These are phyloP conservation scores for Drosophila biarmipes DNA, from an alignment of 1,140 invertebrate genomes.

Conservation along the genomic window DNA sequence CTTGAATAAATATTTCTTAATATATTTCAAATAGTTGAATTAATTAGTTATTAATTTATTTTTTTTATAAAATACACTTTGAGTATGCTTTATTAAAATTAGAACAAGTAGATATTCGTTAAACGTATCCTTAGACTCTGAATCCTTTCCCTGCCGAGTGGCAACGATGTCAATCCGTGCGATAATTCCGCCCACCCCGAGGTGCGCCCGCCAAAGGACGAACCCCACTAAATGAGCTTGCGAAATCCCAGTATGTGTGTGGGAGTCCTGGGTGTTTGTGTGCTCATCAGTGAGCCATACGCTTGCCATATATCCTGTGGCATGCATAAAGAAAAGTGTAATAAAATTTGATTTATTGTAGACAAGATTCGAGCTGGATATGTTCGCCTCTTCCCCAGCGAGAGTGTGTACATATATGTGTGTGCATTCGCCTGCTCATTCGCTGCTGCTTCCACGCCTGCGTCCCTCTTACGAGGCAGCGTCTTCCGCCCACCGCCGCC, in stretches of 20 bases:
- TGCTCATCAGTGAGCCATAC: slow-evolving; percentile 79
- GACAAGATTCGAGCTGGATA: slow-evolving; percentile 84
- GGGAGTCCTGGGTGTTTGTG: slow-evolving; percentile 48
- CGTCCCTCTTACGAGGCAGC: slow-evolving; percentile 47
- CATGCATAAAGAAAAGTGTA: slow-evolving; percentile 84
- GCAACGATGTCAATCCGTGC: slow-evolving; percentile 33
- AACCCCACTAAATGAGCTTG: slow-evolving; percentile 42
- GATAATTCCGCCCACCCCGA: slow-evolving; percentile 23
- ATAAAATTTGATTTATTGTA: slow-evolving; percentile 84
- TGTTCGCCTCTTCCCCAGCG: slow-evolving; percentile 44
- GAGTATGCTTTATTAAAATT: too few relatives aligned
- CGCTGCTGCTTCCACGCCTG: slow-evolving; percentile 76
- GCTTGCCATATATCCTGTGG: slow-evolving; percentile 81
- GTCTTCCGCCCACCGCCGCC: slow-evolving; percentile 36
- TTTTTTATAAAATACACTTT: too few relatives aligned
- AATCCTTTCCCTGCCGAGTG: background rate
- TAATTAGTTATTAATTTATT: too few relatives aligned
- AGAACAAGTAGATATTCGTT: too few relatives aligned
- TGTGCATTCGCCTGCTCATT: slow-evolving; percentile 72
- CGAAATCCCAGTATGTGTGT: slow-evolving; percentile 35
- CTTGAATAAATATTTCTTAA: background rate
- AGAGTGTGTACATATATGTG: slow-evolving; percentile 16
- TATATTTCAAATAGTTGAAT: too few relatives aligned
- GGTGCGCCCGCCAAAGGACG: slow-evolving; percentile 9
- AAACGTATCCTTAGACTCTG: background rate